Conservation (phyloP, 2,113 vertebrate species). For the Beaufortia kweichowensis region DNA sequence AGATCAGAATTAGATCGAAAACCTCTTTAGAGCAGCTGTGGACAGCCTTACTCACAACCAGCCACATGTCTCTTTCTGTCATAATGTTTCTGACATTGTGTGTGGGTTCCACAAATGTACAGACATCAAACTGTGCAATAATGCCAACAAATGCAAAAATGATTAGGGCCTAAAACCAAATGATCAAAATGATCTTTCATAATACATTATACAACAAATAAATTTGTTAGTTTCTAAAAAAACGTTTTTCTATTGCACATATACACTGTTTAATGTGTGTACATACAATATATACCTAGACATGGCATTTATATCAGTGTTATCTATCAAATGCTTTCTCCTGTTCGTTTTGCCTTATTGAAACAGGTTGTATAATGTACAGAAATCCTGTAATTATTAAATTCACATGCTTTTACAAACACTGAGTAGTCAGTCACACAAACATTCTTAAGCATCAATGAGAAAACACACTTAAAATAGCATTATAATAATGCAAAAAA, state of each 20-base stretch:
- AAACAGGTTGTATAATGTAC: conserved; percentile 23
- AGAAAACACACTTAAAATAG: background rate
- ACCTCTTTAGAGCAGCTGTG: conserved; percentile 4
- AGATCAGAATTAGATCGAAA: background rate
- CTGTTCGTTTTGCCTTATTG: conserved; percentile 26
- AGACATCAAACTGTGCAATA: conserved; percentile 40
- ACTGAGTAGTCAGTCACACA: conserved; percentile 34
- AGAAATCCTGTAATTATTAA: conserved; percentile 24
- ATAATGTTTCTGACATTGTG: conserved; percentile 12
- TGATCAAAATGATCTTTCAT: too few species aligned
- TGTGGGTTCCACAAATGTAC: conserved; percentile 32
- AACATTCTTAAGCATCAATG: background rate
- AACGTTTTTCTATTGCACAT: background rate
- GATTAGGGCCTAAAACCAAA: background rate
- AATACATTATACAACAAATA: too few species aligned
- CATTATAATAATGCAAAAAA: too few species aligned
- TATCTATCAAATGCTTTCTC: conserved; percentile 23
- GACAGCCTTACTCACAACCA: conserved; percentile 39
- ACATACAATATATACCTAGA: conserved; percentile 30
- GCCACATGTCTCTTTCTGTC: conserved; percentile 7
- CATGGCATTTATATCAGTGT: conserved; percentile 20
- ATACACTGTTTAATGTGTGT: conserved; percentile 47
- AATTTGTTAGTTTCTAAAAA: too few species aligned
- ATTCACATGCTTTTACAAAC: conserved; percentile 6
- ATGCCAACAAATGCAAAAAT: background rate